A percentile compares a stretch with the other conserved stretches of the same genome.
These are phyloP conservation scores for Taurulus bubalis DNA, from an alignment of 2,113 vertebrate species.

Conservation along the genomic window DNA sequence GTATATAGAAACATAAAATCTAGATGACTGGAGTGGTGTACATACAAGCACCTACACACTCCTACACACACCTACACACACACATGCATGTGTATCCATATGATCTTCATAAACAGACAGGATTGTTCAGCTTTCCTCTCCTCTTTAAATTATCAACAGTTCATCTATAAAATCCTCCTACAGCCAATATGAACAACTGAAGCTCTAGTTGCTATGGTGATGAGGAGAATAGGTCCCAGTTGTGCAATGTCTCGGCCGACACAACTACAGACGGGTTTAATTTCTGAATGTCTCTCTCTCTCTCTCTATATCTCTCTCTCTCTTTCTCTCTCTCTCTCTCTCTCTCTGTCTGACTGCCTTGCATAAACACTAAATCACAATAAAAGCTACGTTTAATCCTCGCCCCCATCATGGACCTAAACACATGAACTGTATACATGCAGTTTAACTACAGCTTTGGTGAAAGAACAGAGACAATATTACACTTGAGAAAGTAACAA, in stretches of 20 bases:
- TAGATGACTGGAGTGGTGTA: background rate
- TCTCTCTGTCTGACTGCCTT: conserved; percentile 3
- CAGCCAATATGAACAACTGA: conserved; percentile 41
- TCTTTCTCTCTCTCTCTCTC: background rate
- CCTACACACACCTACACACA: no score
- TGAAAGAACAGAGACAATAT: background rate
- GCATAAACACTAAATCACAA: conserved; percentile 21
- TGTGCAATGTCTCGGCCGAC: conserved; percentile 60
- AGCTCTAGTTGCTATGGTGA: conserved; percentile 72
- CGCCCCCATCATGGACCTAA: background rate
- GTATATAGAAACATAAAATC: background rate
- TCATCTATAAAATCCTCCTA: conserved; percentile 39
- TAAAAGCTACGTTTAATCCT: conserved; percentile 9
- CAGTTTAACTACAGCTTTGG: background rate
- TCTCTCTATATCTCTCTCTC: background rate
- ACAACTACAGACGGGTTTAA: conserved; percentile 51
- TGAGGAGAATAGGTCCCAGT: conserved; percentile 64
- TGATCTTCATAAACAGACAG: no score
- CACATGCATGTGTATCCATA: background rate
- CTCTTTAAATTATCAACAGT: conserved; percentile 39
- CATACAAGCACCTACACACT: background rate
- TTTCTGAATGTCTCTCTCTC: conserved; percentile 37
- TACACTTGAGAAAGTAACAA: background rate
- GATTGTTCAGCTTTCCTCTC: background rate
- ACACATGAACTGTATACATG: background rate